phyloP scores from a whole-genome alignment of 1,140 invertebrate species.

The Odontomachus brunneus region DNA sequence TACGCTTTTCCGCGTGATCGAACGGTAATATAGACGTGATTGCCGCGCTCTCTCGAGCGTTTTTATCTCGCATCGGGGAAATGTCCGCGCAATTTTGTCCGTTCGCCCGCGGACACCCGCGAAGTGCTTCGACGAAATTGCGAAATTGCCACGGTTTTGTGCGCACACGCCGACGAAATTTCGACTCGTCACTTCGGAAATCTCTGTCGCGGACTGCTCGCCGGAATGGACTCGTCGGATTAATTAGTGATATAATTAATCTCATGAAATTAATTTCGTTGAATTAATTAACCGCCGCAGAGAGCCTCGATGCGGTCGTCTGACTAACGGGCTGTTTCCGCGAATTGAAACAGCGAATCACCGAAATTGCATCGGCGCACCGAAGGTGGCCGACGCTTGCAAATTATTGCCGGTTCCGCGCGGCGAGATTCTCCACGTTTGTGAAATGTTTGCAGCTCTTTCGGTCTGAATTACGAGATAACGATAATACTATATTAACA shows the following conservation, averaged over 20 bases:
- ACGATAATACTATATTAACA: too few species aligned
- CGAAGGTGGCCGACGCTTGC: slow-evolving; percentile 14
- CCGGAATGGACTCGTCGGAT: not conserved
- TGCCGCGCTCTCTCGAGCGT: not conserved
- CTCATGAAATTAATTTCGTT: slow-evolving; percentile 3
- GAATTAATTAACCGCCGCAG: slow-evolving; percentile 42
- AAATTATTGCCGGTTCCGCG: slow-evolving; percentile 29
- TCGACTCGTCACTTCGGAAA: slow-evolving; percentile 1
- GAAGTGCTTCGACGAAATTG: not conserved
- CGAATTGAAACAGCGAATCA: slow-evolving; percentile 40
- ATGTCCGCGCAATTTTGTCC: not conserved
- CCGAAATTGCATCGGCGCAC: slow-evolving; percentile 41
- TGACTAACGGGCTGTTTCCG: not conserved
- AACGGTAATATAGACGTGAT: slow-evolving; percentile 27
- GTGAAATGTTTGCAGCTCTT: slow-evolving; percentile 43
- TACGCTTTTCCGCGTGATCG: slow-evolving; percentile 19
- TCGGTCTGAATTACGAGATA: slow-evolving; percentile 15
- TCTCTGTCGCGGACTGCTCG: not conserved
- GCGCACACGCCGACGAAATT: not conserved
- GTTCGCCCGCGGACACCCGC: not conserved
- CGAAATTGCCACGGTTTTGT: not conserved
- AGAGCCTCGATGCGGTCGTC: not conserved
- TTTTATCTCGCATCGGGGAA: not conserved
- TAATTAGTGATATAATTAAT: slow-evolving; percentile 46
- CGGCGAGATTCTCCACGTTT: not conserved